Evolutionary conservation across 2,797 vertebrate genomes (phyloP), one percentile per base, ranked within the genome.

Genomic region (Anomalospiza imberbis): DNA sequence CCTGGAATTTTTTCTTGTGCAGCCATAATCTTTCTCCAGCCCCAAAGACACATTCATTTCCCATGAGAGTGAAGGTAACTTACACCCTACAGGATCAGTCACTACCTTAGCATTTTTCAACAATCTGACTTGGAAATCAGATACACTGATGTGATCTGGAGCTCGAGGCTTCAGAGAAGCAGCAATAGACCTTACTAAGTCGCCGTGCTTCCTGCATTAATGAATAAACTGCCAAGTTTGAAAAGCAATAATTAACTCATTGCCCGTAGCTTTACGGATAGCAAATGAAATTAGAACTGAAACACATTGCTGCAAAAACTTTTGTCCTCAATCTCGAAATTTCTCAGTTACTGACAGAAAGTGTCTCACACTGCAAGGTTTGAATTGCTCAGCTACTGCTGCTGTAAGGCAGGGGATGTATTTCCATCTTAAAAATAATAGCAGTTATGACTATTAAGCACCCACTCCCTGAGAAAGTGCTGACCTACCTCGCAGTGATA

Each of bases 401-500:
- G 14, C 3, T 54, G 58, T 25, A 75, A 72, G 28, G 36, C 10
- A 47, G 9, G 9, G 60, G 48, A 88, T 71, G 45, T 62, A 74
- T 72, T 88, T 76, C 45, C n/a, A 19, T 26, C 67, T 85, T 61
- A 72, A 83, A 94, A 84, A 40, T 17, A 54, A 42, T 0, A 38
- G 15, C 15, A 72, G 28, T 34, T 91, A 36, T 8, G 22, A 44
- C 20, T 50, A 28, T 34, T 7, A 82, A 58, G 7, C 1, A 0
- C 60, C 32, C 32, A 16, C 9, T 51, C 53, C 44, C 71, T 18
- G 38, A 66, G 84, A 72, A 82, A 91, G 72, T 63, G 51, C 77
- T 71, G 78, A 97, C 98, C 79, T 95, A 99, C 99, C 99, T 99
- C 99, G 0, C 99, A 99, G 97, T 98, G 98, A 91, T 99, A 99